Base-by-base conservation (phyloP, 2,797 vertebrate species). In the Erithacus rubecula region DNA sequence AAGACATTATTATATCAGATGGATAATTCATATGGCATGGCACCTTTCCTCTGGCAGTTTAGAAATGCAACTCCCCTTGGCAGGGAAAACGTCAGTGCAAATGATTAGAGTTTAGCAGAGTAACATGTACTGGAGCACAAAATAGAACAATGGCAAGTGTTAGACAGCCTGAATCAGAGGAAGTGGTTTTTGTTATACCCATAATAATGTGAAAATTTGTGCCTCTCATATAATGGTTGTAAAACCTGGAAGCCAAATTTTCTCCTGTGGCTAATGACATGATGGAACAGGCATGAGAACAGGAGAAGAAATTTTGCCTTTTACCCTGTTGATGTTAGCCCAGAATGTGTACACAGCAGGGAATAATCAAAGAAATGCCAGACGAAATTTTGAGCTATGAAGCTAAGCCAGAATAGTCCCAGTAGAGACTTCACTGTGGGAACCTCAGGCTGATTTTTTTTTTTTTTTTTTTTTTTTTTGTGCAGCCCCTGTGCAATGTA, bases 1-100 rank as follows among this genome's bases (percentile, higher is more conserved):
- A 62, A 90, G 92, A 78, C 17, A 69, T 90, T 93, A 70, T 71
- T 30, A 30, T 95, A 95, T 89, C 72, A 91, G 82, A 93, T 89
- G 58, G 79, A 51, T 94, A 81, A 93, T 95, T 95, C 87, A 89
- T 91, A 37, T 55, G 47, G 65, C 62, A 76, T 93, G 89, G 84
- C 89, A 92, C 59, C 89, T 87, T 88, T 91, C 69, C 69, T 92
- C 84, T 86, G 92, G 84, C 82, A 90, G 55, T 79, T 92, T 67
- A 88, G 79, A 91, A 94, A 87, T 56, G 34, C 62, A 91, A 20
- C 76, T 94, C 79, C 76, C 79, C 47, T 83, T 86, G 85, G 88
- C 88, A 78, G 26, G 16, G 55, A 91, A 90, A 78, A 83, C 1
- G 18, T 78, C 89, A 87, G 65, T 87, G 65, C 58, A 55, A 88